Evolutionary conservation across 2,888 invertebrate species (phyloP).

Genomic region (Phanerotoma sp.): DNA sequence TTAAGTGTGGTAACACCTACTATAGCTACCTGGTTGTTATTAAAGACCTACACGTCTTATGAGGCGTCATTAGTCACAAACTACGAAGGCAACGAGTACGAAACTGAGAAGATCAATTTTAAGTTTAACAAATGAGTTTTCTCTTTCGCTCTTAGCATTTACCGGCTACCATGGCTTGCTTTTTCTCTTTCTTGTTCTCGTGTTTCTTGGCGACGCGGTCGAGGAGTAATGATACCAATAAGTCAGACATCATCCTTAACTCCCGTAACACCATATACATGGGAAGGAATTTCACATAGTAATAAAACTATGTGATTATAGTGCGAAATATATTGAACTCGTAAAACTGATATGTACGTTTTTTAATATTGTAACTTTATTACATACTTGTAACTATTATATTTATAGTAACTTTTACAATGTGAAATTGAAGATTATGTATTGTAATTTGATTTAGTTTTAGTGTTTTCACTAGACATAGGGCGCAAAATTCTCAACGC

Average conservation of each 20-base stretch:
- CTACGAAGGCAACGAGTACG: slow-evolving; percentile 7
- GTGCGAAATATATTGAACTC: too few species aligned
- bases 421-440: too few species aligned
- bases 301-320: too few species aligned
- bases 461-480: too few species aligned
- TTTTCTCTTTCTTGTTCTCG: slow-evolving; percentile 20
- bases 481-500: too few species aligned
- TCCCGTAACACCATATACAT: not conserved
- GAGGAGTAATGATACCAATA: slow-evolving; percentile 33
- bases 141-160: slow-evolving; percentile 31
- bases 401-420: too few species aligned
- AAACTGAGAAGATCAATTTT: slow-evolving; percentile 44
- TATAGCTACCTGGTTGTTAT: slow-evolving; percentile 26
- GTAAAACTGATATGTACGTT: too few species aligned
- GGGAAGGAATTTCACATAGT: too few species aligned
- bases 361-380: too few species aligned
- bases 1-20: not conserved
- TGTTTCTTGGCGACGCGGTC: slow-evolving; percentile 27
- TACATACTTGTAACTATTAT: too few species aligned
- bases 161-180: slow-evolving; percentile 9
- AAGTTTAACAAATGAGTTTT: slow-evolving; percentile 49
- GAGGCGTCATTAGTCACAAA: slow-evolving; percentile 29
- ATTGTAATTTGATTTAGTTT: too few species aligned
- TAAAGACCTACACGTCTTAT: slow-evolving; percentile 34
- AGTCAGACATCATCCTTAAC: slow-evolving; percentile 28